These are phyloP conservation scores for Tenrec ecaudatus DNA, from an alignment of 2,113 vertebrate species.

Conservation along the genomic window DNA sequence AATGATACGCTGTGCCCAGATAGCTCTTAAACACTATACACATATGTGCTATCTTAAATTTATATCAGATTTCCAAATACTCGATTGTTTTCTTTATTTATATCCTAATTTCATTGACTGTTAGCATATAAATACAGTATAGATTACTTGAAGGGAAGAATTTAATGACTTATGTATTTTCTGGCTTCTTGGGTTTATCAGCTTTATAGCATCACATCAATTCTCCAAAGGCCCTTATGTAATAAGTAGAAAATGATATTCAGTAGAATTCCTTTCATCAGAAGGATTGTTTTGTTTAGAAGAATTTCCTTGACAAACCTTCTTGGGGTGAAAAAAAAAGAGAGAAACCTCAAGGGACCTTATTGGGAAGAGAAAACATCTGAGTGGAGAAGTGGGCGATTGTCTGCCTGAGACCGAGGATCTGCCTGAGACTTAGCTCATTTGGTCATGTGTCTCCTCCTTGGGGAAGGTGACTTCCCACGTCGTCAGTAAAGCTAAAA, in stretches of 20 bases:
- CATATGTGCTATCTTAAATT: slow-evolving; percentile 9
- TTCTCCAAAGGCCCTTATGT: slow-evolving; percentile 26
- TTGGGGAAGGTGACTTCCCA: neutral
- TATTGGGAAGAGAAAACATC: slow-evolving; percentile 17
- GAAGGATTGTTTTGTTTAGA: slow-evolving; percentile 50
- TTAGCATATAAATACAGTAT: neutral
- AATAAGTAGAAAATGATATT: slow-evolving; percentile 43
- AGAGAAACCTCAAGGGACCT: slow-evolving; percentile 53
- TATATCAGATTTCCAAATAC: neutral
- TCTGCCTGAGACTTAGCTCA: neutral
- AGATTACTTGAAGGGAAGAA: neutral
- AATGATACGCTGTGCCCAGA: too few relatives aligned
- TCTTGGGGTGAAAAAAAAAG: neutral
- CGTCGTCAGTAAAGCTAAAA: neutral
- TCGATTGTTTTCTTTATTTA: neutral
- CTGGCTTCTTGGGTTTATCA: neutral
- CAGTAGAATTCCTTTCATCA: slow-evolving; percentile 45
- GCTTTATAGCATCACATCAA: neutral
- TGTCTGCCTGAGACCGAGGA: slow-evolving; percentile 8
- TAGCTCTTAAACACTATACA: neutral
- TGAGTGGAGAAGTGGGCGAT: slow-evolving; percentile 16
- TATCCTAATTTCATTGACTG: neutral
- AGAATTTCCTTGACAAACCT: slow-evolving; percentile 50
- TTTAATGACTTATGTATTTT: neutral
- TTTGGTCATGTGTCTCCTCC: slow-evolving; percentile 1